Evolutionary conservation across 2,113 vertebrate species (phyloP), one percentile per base, ranked within the genome.

Genomic region (Callipepla squamata): DNA sequence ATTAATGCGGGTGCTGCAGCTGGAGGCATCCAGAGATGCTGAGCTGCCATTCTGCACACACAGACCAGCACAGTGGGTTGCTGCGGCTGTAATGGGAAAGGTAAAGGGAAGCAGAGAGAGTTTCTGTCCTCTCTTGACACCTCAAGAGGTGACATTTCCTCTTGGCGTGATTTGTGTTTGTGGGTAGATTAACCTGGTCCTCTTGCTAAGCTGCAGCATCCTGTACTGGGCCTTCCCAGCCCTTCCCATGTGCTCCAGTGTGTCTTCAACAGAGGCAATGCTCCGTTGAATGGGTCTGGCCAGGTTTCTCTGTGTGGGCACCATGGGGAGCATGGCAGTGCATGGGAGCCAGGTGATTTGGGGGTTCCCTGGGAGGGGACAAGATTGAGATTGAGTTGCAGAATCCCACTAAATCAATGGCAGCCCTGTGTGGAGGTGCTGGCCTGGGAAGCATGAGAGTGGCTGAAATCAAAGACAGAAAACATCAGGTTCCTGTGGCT

Each of bases 1-100:
- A 95, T 96, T 96, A 90, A 95, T 87, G 83, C 18, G 42, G 92
- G 90, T 79, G 87, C 82, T 86, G 83, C 72, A 84, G 86, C 83
- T 74, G 91, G 76, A 93, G 78, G 94, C 93, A 90, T 58, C 88
- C 61, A 59, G 82, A 74, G 90, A 84, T 81, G 83, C 75, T 74
- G 74, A 6, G 44, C 80, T 87, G 82, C 6, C 18, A 58, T 66
- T 92, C 89, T 87, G 66, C 78, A 89, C 57, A 53, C 53, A 45
- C 0, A 9, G 42, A 80, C 9, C 55, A 20, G 25, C 87, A 44
- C 0, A 6, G 45, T 11, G 34, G 32, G 59, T 40, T 67, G 58
- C 57, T 85, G 69, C 55, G 66, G n/a, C 65, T 80, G 42, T 70
- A 57, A 85, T 8, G 32, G 45, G 62, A 78, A 81, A 50, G 53